Percentiles rank a stretch among this genome's conserved stretches.
Evolutionary conservation across 2,113 vertebrate species (phyloP).

Genomic region (Python bivittatus): DNA sequence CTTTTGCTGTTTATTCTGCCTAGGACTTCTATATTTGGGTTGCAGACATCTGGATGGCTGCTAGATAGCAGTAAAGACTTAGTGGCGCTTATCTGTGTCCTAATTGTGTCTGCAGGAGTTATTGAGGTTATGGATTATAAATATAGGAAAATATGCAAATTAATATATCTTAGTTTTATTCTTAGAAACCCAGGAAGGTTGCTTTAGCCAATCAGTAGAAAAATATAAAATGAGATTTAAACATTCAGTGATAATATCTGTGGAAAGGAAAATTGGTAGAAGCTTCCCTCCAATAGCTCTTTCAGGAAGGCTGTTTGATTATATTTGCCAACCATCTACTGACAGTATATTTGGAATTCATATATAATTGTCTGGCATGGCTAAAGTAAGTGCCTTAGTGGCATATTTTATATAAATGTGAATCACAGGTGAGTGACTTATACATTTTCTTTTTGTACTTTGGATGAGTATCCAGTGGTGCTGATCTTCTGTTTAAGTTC

Average conservation of each 20-base stretch:
- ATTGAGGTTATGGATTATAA: background rate
- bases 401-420: background rate
- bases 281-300: conserved; percentile 47
- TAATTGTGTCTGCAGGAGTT: background rate
- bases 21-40: background rate
- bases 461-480: background rate
- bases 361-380: conserved; percentile 11
- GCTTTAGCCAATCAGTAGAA: conserved; percentile 39
- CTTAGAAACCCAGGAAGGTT: background rate
- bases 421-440: background rate
- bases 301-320: conserved; percentile 28
- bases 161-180: background rate
- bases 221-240: conserved; percentile 45
- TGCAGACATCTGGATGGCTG: background rate
- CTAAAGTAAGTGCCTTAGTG: background rate
- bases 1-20: background rate
- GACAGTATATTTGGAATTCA: background rate
- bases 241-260: conserved; percentile 41
- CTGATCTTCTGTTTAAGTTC: background rate
- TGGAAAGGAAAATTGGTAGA: conserved; percentile 34
- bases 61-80: background rate
- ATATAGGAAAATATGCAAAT: background rate
- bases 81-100: background rate
- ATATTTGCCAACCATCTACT: background rate
- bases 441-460: background rate